Evolutionary conservation across 1,140 invertebrate species (phyloP), one percentile per base, ranked within the genome.

Genomic region (Tigriopus japonicus): DNA sequence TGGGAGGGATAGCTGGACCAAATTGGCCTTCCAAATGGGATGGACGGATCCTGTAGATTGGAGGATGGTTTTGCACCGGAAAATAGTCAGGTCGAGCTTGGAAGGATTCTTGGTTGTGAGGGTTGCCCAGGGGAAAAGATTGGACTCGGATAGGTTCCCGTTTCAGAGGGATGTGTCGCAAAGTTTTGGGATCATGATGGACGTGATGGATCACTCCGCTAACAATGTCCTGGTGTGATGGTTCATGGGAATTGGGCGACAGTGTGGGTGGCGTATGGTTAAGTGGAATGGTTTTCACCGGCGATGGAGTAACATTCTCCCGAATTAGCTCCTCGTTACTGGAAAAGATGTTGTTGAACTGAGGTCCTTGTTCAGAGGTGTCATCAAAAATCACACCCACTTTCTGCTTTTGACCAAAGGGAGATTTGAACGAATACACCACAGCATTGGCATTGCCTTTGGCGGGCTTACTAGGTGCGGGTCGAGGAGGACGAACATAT

Each of bases 361-460:
- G 55, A 13, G 55, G 28, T 28, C 17, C 55, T 15, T n/a, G 21
- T 6, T 17, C 15, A n/a, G 15, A 5, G n/a, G 35, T 41, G 7
- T 41, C n/a, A 23, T 58, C 40, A 40, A 58, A 58, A 58, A 58
- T 58, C 28, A 58, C 55, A 2, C 55, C 55, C 3, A 58, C 55
- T 19, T 58, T 40, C 40, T 40, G 2, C 21, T 42, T 58, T 15
- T 58, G 55, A 10, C 55, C 55, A 43, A 41, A 35, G 17, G 23
- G 28, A 23, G 15, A 14, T 19, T 58, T 40, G 40, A 58, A 54
- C 17, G 55, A 35, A 23, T 58, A 58, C 21, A 58, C 55, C 3
- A 58, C 55, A 7, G 55, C 55, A 58, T 23, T 28, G 55, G 55
- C 55, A 15, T 58, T 17, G 28, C 28, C 28, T 35, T 35, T 35